phyloP scores from a whole-genome alignment of 2,888 invertebrate genomes.

The Patella pellucida region DNA sequence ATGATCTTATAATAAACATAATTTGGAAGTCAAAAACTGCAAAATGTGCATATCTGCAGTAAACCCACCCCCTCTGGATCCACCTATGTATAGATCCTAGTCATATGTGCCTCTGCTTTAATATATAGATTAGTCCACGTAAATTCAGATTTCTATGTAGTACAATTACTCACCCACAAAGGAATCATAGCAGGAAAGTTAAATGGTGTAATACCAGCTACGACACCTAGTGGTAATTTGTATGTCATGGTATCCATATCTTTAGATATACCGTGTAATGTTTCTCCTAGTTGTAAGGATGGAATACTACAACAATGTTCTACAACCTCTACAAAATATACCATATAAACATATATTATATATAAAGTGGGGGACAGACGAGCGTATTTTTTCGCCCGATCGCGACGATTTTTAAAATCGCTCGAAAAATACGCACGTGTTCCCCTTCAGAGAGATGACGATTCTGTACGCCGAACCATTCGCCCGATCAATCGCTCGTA shows the following conservation, averaged over 20 bases:
- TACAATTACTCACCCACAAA: constrained; percentile 80
- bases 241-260: constrained; percentile 97
- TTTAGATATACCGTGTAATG: constrained; percentile 86
- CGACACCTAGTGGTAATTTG: constrained; percentile 92
- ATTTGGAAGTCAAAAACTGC: too few species aligned
- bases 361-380: too few species aligned
- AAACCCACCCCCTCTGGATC: neutral
- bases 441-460: too few species aligned
- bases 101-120: too few species aligned
- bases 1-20: too few species aligned
- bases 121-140: neutral
- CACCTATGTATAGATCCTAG: neutral
- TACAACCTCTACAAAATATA: constrained; percentile 80
- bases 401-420: too few species aligned
- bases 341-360: neutral
- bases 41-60: too few species aligned
- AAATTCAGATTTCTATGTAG: neutral
- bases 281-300: constrained; percentile 92
- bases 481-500: too few species aligned
- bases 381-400: too few species aligned
- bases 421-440: too few species aligned
- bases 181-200: constrained; percentile 99
- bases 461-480: too few species aligned
- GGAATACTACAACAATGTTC: constrained; percentile 97
- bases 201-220: constrained; percentile 96